Evolutionary conservation across 2,113 vertebrate species (phyloP), one percentile per base, ranked within the genome.

Genomic region (Verasper variegatus): DNA sequence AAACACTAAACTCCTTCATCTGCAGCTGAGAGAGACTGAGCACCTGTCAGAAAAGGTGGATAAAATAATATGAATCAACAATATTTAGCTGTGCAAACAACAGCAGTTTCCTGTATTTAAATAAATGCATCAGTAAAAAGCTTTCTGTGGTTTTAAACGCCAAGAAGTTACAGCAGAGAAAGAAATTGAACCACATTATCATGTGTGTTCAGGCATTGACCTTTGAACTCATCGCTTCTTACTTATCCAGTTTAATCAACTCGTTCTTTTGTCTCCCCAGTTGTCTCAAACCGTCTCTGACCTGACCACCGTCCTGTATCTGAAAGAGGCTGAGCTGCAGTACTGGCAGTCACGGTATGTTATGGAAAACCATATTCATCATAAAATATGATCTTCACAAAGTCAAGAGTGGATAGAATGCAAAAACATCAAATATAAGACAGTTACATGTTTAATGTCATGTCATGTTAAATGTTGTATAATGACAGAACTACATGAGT

Each of bases 241-340:
- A 4, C 8, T 54, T 21, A 18, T 40, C 13, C 20, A 17, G 24
- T 26, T 75, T 20, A 42, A 10, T 68, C 15, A 17, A 5, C 0
- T 52, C 21, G 27, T 47, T 35, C 63, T 71, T 68, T 57, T 78
- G 64, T 67, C 40, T 75, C 35, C n/a, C 3, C 78, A 95, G 94
- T 83, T 94, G 52, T 90, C 90, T 47, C 91, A 94, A 78, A 93
- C 88, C 15, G 86, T 94, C 42, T 90, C 91, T 0, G 94, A 95
- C 40, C 73, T 94, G 59, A 92, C 93, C 23, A 67, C 86, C 1
- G 80, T 91, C 57, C 57, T 94, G 21, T 82, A 90, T 67, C 73
- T 95, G 47, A 95, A 94, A 89, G 94, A 94, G 42, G 92, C 90
- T 42, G 94, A 95, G 67, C 75, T 95, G 52, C 93, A 94, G 45